Conservation (phyloP, 2,888 invertebrate species). For the Monopis laevigella region DNA sequence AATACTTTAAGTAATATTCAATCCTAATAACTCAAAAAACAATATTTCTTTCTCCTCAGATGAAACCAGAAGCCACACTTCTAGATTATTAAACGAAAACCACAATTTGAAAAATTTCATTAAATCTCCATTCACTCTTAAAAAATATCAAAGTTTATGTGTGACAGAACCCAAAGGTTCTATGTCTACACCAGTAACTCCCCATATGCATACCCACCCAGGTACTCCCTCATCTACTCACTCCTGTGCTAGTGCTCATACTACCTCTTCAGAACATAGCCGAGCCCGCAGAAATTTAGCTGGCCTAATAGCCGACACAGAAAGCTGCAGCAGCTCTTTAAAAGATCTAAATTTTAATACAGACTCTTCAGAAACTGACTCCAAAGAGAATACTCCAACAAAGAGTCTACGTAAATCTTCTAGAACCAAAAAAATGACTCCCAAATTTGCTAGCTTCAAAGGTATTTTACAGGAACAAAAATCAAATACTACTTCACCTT, state of each 20-base stretch:
- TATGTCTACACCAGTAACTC: slow-evolving; percentile 48
- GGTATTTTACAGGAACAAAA: slow-evolving; percentile 48
- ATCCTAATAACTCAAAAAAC: too few species aligned
- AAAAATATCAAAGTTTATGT: slow-evolving; percentile 49
- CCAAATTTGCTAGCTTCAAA: slow-evolving; percentile 47
- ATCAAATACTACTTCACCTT: slow-evolving; percentile 30
- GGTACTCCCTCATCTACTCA: slow-evolving; percentile 47
- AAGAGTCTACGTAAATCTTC: slow-evolving; percentile 35
- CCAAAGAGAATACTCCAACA: slow-evolving; percentile 56
- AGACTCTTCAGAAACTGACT: slow-evolving; percentile 51
- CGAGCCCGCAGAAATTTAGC: slow-evolving; percentile 52
- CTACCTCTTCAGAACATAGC: slow-evolving; percentile 46
- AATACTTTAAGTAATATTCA: too few species aligned
- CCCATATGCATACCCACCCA: slow-evolving; percentile 47
- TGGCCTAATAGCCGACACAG: slow-evolving; percentile 55
- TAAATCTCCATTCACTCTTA: slow-evolving; percentile 57
- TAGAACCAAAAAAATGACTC: slow-evolving; percentile 37
- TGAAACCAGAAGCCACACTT: slow-evolving; percentile 40
- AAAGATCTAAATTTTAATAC: slow-evolving; percentile 60
- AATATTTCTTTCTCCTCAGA: slow-evolving; percentile 27
- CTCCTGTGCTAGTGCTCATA: slow-evolving; percentile 48
- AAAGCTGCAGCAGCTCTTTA: slow-evolving; percentile 59
- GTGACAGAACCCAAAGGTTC: slow-evolving; percentile 41
- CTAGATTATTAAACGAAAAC: slow-evolving; percentile 37
- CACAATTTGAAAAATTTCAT: slow-evolving; percentile 54